Evolutionary conservation across 1,140 invertebrate species (phyloP), one percentile per base, ranked within the genome.

Genomic region (Leptinotarsa undecemlineata): DNA sequence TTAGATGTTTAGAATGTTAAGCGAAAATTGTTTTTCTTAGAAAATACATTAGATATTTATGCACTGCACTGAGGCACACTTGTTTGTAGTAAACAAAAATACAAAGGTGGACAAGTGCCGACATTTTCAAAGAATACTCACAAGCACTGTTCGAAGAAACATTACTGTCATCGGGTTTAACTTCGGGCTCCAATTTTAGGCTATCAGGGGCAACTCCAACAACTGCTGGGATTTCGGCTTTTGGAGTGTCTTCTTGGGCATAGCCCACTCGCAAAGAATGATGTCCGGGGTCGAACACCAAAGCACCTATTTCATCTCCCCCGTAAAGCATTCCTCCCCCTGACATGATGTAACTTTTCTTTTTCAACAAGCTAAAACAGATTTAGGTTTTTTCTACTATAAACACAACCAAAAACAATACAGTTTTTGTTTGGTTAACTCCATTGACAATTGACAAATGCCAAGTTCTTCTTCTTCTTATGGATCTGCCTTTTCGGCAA

Each of bases 231-330:
- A 97, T 95, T 87, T 97, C 96, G 20, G 94, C 94, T 88, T 95
- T 96, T 11, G 96, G 96, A 19, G 93, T 93, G 84, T 98, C 96
- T 86, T 98, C 96, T 79, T 95, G 95, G 48, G 95, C 95, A 90
- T 95, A 96, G 71, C 95, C 95, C 78, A 94, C 93, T 67, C 95
- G 87, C 64, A 96, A 86, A 2, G 95, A 96, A 85, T 95, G 94
- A 81, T 96, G 95, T 0, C 96, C 98, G 63, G 97, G 91, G 86
- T 99, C 98, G 85, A 99, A 98, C 14, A 99, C 98, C 72, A 99
- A 85, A 0, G 98, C 98, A 17, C 97, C 97, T 78, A 99, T 98
- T 86, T 99, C 98, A 89, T 99, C 98, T 33, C 94, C 94, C 26
- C 94, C 94, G 80, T 95, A 95, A 51, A 95, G 83, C 92, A 95